These are phyloP conservation scores for Orchesellides sinensis DNA, from an alignment of 2,888 invertebrate genomes.

Conservation along the genomic window DNA sequence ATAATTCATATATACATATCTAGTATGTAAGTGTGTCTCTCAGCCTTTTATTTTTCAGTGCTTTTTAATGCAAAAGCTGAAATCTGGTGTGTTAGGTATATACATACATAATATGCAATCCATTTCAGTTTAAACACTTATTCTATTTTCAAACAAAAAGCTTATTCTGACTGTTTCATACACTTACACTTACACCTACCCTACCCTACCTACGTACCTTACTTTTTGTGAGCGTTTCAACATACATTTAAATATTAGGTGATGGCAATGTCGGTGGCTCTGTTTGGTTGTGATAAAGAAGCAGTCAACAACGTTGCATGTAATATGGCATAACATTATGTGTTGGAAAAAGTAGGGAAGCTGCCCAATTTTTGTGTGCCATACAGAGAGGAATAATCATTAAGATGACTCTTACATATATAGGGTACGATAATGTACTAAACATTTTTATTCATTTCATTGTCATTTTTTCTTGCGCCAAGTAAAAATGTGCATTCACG, in stretches of 20 bases:
- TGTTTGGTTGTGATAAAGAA: slow-evolving; percentile 15
- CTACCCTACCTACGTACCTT: too few relatives aligned
- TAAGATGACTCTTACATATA: not conserved
- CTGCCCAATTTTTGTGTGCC: slow-evolving; percentile 13
- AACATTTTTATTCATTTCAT: slow-evolving; percentile 5
- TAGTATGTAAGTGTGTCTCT: too few relatives aligned
- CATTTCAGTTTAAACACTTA: not conserved
- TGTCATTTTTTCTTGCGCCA: slow-evolving; percentile 45
- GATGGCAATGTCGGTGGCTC: not conserved
- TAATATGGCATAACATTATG: not conserved
- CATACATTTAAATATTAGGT: too few relatives aligned
- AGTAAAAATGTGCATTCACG: slow-evolving; percentile 24
- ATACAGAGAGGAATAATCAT: slow-evolving; percentile 7
- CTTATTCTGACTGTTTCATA: not conserved
- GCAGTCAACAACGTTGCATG: slow-evolving; percentile 34
- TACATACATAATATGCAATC: too few relatives aligned
- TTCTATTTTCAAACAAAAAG: not conserved
- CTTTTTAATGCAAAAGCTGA: too few relatives aligned
- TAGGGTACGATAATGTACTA: too few relatives aligned
- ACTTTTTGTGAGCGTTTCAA: too few relatives aligned
- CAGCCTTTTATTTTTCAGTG: too few relatives aligned
- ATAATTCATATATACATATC: not conserved
- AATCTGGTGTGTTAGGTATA: too few relatives aligned
- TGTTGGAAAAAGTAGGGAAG: slow-evolving; percentile 45
- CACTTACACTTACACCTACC: slow-evolving; percentile 23